A percentile compares a stretch with the other conserved stretches of the same genome.
Conservation (phyloP, 2,113 vertebrate genomes). For the Halichoerus grypus region DNA sequence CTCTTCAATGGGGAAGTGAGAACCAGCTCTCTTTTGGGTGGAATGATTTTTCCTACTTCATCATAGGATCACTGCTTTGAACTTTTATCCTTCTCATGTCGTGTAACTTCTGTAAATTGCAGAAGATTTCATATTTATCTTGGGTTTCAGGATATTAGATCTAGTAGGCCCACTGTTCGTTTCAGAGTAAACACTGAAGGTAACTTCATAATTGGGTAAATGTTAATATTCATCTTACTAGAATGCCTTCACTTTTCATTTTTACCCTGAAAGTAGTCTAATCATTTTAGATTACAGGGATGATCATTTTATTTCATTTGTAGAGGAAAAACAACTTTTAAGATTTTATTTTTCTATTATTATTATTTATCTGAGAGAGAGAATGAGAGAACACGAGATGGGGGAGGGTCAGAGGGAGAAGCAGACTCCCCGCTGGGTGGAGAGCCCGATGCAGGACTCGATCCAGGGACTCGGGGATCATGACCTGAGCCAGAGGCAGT, state of each 20-base stretch:
- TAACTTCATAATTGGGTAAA: slow-evolving; percentile 7
- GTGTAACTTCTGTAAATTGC: neutral
- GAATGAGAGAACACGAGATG: neutral
- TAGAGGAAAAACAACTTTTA: neutral
- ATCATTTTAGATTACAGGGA: slow-evolving; percentile 5
- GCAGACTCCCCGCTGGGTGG: neutral
- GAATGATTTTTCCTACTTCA: neutral
- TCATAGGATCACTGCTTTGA: neutral
- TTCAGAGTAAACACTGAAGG: neutral
- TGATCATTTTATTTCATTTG: slow-evolving; percentile 23
- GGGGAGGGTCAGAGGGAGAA: neutral
- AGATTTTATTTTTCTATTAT: neutral
- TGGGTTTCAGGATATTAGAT: neutral
- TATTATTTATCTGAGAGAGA: neutral
- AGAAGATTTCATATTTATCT: neutral
- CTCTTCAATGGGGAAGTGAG: neutral
- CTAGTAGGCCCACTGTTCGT: neutral
- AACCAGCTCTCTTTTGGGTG: neutral
- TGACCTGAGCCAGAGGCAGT: neutral
- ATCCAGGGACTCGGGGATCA: neutral
- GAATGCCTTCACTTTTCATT: neutral
- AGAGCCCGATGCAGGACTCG: neutral
- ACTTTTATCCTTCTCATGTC: neutral
- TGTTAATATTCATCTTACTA: neutral
- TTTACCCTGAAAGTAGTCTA: neutral